Percentiles rank a stretch among this genome's conserved stretches.
These are phyloP conservation scores for Lithobates sylvaticus DNA, from an alignment of 2,797 vertebrate species.

Conservation along the genomic window DNA sequence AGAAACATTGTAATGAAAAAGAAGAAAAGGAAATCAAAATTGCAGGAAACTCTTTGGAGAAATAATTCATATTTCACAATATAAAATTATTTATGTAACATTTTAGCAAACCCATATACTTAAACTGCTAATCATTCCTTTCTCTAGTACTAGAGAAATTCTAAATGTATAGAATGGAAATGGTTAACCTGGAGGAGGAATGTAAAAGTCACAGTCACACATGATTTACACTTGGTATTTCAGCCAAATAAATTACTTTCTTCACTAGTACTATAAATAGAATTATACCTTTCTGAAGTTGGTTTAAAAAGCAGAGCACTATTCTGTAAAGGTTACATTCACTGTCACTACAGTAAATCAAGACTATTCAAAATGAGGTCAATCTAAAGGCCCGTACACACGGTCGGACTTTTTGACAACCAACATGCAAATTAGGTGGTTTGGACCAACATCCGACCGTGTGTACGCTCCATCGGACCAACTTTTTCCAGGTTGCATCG, in stretches of 20 bases:
- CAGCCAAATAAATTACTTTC: slow-evolving; percentile 35
- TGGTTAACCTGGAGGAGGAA: slow-evolving; percentile 16
- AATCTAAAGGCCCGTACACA: no score
- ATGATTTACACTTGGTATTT: slow-evolving; percentile 39
- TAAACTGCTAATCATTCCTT: neutral
- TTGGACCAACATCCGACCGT: no score
- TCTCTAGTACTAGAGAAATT: neutral
- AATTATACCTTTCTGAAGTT: slow-evolving; percentile 12
- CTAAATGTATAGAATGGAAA: neutral
- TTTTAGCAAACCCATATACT: neutral
- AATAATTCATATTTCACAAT: neutral
- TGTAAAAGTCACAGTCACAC: slow-evolving; percentile 37
- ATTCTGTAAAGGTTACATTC: slow-evolving; percentile 20
- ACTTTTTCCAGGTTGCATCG: no score
- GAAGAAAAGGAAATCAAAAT: slow-evolving; percentile 2
- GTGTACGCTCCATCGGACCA: no score
- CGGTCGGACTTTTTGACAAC: no score
- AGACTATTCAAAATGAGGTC: slow-evolving; percentile 41
- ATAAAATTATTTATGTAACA: no score
- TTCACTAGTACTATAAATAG: slow-evolving; percentile 41
- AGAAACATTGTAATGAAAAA: slow-evolving; percentile 1
- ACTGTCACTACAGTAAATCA: slow-evolving; percentile 49
- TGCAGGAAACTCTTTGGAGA: neutral
- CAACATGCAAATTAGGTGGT: no score
- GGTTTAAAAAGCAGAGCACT: slow-evolving; percentile 41